phyloP scores from a whole-genome alignment of 2,113 vertebrate species.

The Thalassarche chlororhynchos region DNA sequence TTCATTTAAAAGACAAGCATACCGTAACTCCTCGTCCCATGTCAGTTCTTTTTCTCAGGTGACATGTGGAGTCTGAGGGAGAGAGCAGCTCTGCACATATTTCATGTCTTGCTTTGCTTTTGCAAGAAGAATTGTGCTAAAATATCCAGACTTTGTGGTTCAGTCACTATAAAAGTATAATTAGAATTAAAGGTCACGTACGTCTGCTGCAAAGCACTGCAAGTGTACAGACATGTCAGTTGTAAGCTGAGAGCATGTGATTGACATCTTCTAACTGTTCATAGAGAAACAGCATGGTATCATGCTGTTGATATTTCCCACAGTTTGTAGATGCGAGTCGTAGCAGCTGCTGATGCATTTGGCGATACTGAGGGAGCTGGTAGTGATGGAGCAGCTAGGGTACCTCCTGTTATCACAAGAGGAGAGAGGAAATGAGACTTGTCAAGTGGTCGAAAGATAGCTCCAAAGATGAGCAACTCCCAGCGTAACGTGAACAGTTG shows the following conservation, averaged over 20 bases:
- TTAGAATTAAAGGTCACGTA: not conserved
- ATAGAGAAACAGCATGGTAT: not conserved
- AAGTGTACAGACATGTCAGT: not conserved
- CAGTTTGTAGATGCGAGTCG: not conserved
- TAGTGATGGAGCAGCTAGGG: not conserved
- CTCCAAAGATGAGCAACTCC: not conserved
- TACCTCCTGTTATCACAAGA: not conserved
- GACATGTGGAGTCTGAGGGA: not conserved
- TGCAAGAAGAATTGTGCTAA: not conserved
- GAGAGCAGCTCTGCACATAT: not conserved
- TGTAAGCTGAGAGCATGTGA: not conserved
- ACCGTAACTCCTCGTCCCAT: not conserved
- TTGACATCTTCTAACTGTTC: not conserved
- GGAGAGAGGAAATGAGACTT: not conserved
- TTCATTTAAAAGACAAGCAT: not conserved
- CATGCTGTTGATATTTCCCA: not conserved
- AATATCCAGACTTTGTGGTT: not conserved
- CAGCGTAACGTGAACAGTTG: accelerated
- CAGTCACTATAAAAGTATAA: not conserved
- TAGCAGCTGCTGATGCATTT: not conserved
- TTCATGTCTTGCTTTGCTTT: not conserved
- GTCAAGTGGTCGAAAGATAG: not conserved
- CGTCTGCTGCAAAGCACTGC: not conserved
- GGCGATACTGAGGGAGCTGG: not conserved
- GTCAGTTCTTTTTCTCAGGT: not conserved